phyloP scores from a whole-genome alignment of 2,888 invertebrate genomes.

The Cryptus armator region DNA sequence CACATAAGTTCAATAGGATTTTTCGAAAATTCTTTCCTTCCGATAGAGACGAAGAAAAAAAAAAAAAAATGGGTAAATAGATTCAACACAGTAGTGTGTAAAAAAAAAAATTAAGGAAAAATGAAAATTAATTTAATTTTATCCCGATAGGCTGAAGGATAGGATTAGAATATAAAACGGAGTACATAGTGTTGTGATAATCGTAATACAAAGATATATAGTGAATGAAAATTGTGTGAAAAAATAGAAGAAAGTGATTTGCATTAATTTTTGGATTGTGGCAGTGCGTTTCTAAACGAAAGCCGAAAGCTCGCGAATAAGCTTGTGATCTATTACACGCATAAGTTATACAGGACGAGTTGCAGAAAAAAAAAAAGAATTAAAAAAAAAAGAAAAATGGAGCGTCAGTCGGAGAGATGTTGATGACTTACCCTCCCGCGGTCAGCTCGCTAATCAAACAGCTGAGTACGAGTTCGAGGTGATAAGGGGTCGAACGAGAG shows the following conservation, averaged over 20 bases:
- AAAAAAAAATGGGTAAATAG: no score
- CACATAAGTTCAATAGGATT: neutral
- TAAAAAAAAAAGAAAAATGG: constrained; percentile 71
- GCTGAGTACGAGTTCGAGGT: constrained; percentile 87
- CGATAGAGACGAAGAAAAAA: no score
- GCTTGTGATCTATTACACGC: constrained; percentile 34
- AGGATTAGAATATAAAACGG: neutral
- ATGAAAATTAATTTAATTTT: no score
- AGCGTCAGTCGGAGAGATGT: constrained; percentile 77
- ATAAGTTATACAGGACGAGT: constrained; percentile 45
- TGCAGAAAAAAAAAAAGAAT: constrained; percentile 46
- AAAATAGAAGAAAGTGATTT: neutral
- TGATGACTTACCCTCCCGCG: constrained; percentile 91
- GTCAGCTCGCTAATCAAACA: constrained; percentile 95
- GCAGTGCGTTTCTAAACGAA: constrained; percentile 49
- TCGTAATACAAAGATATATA: no score
- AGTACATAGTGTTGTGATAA: no score
- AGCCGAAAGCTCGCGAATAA: constrained; percentile 53
- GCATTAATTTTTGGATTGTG: constrained; percentile 12
- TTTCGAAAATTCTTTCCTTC: no score
- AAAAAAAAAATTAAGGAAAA: no score
- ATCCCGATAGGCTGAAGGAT: no score
- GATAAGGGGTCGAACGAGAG: constrained; percentile 83
- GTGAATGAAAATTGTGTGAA: no score
- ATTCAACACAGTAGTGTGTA: no score